Evolutionary conservation across 2,113 vertebrate genomes (phyloP), one percentile per base, ranked within the genome.

Genomic region (Platanista minor): DNA sequence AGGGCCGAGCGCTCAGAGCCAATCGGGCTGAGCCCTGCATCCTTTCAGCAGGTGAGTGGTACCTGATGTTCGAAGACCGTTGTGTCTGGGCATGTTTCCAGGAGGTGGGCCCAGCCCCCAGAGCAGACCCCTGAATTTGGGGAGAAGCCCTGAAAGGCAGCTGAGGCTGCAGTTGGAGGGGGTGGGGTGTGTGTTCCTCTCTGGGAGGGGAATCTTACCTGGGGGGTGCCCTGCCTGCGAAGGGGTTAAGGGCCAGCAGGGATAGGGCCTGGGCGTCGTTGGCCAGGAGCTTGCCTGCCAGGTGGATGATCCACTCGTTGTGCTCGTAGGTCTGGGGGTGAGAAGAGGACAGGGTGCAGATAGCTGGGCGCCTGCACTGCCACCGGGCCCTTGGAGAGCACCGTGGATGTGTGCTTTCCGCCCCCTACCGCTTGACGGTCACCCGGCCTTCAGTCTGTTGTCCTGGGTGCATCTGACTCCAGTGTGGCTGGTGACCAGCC

Each of bases 221-320:
- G 31, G 99, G 99, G 0, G 98, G 96, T 0, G 96, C 97, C 94
- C 98, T 98, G 98, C 98, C 99, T 0, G 98, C 95, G 14, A 99
- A 99, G 0, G 99, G 99, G 98, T 99, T 99, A 2, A 98, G 96
- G 14, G 98, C 99, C 6, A 99, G 97, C 87, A 99, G 98, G 9
- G 99, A 99, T 80, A 99, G 98, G 29, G 98, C 93, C 0, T 94
- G 90, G 29, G 99, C 98, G 5, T 99, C 99, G 2, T 99, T 99
- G 72, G 99, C 98, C 95, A 99, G 98, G 91, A 99, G 99, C 87
- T 99, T 99, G 54, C 99, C 99, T 0, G 99, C 99, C 54, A 99
- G 99, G 96, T 99, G 99, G 97, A 99, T 99, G 88, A 99, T 98
- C 99, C 99, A 99, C 59, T 99, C 99, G 0, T 99, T 99, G 95